Base-by-base conservation (phyloP, 2,888 invertebrate species). In the Griposia aprilina region DNA sequence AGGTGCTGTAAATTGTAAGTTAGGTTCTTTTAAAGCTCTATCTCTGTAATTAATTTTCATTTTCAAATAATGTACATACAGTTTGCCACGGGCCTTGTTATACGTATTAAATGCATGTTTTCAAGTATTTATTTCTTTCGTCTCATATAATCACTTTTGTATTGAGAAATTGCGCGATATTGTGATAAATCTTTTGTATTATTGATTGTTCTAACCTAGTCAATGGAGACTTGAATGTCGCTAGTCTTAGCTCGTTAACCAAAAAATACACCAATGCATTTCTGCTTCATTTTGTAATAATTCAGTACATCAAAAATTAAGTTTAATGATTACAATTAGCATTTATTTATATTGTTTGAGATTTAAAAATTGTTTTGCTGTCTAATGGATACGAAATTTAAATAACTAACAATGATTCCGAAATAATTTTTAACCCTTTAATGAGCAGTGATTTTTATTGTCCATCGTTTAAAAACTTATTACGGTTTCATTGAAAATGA, bases 181-280 rank as follows among this genome's bases (percentile, higher is more conserved):
- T 90, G 94, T 94, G 94, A 94, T 94, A 93, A 90, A 88, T 81
- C 52, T 67, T 52, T 63, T 50, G 48, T 75, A 66, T 76, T 84
- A 76, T 79, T 85, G 78, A 71, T 82, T 88, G 79, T 89, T 90
- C 89, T 95, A 93, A 94, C 93, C 93, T 95, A 95, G 95, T 95
- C 95, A 94, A 88, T 82, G 88, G 86, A 90, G 89, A 87, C 88
- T 85, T 87, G 73, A 78, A 75, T 83, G 88, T 92, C 90, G 90
- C 92, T 93, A 94, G 92, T 93, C 90, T 90, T 91, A 91, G 89
- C 81, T 87, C 79, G 87, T 68, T 90, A 89, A 89, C 87, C 90
- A 88, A 76, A 86, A 11, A 85, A 80, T 90, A 89, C 88, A 89
- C 82, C 85, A 88, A 89, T 94, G 94, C 94, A 94, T 94, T 94